Conservation (phyloP, 2,888 invertebrate species). For the Leptarthrus brevirostris region DNA sequence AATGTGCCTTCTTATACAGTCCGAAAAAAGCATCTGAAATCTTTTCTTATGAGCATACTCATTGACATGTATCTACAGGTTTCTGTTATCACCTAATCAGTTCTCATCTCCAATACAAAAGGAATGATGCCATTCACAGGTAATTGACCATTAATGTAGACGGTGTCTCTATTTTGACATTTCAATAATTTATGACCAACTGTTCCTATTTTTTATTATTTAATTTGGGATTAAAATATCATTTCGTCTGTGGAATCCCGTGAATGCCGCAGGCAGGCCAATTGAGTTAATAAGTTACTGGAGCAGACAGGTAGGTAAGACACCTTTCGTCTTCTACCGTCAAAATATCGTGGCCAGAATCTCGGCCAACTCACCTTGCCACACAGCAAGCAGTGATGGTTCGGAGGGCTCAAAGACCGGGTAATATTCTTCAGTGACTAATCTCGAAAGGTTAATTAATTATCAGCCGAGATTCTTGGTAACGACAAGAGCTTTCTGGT, state of each 20-base stretch:
- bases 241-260: conserved; percentile 28
- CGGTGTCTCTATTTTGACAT: conserved; percentile 59
- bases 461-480: conserved; percentile 48
- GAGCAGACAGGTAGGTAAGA: conserved; percentile 31
- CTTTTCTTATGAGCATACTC: too few relatives aligned
- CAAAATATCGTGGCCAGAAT: conserved; percentile 6
- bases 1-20: too few relatives aligned
- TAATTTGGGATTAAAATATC: conserved; percentile 54
- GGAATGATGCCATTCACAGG: too few relatives aligned
- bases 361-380: conserved; percentile 27
- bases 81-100: too few relatives aligned
- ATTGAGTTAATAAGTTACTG: conserved; percentile 8
- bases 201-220: conserved; percentile 56
- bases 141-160: conserved; percentile 59
- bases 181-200: conserved; percentile 58
- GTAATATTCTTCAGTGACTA: conserved; percentile 44
- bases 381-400: conserved; percentile 24
- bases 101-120: too few relatives aligned
- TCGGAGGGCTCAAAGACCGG: not conserved
- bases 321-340: not conserved
- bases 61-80: too few relatives aligned
- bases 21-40: too few relatives aligned
- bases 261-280: conserved; percentile 6
- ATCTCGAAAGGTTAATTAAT: conserved; percentile 53
- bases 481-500: conserved; percentile 53